Evolutionary conservation across 1,140 invertebrate genomes (phyloP), one percentile per base, ranked within the genome.

Genomic region (Megathymus violae): DNA sequence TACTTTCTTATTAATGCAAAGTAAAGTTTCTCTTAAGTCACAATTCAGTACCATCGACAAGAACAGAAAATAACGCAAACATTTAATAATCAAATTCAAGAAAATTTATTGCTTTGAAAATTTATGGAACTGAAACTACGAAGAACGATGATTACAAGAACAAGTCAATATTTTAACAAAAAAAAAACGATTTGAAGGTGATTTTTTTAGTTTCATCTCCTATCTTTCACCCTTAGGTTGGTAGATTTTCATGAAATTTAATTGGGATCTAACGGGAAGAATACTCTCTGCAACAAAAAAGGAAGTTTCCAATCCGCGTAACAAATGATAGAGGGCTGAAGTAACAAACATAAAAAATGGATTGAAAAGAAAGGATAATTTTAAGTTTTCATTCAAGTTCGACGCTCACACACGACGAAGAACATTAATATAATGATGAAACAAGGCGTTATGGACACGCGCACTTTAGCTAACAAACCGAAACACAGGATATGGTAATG

Each of bases 401-500:
- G 13, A 9, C 17, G 36, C 27, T 36, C 14, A 14, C 40, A 27
- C 15, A 41, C 27, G 14, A 56, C 22, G 27, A 9, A 34, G 25
- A 17, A 15, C 34, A 62, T 22, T 67, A 65, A 43, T 41, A 43
- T 62, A 44, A 44, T 54, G 48, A 41, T 43, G 40, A 50, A 51
- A 59, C 22, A 43, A 41, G 40, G 68, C 73, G 67, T 64, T 77
- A 80, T 76, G 78, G 75, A 68, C 56, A 80, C 74, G 69, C 65
- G 71, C 71, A 69, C 66, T 69, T 62, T 64, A 52, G 67, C 64
- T 60, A 76, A 77, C 72, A 72, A 71, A 74, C 74, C 70, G 72
- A 48, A 72, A 74, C 76, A 82, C 88, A 90, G 88, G 88, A 90
- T 89, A 86, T 82, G 83, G 86, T 87, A 90, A 90, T 86, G 82